Base-by-base conservation (phyloP, 2,888 invertebrate species). In the Gortyna flavago region DNA sequence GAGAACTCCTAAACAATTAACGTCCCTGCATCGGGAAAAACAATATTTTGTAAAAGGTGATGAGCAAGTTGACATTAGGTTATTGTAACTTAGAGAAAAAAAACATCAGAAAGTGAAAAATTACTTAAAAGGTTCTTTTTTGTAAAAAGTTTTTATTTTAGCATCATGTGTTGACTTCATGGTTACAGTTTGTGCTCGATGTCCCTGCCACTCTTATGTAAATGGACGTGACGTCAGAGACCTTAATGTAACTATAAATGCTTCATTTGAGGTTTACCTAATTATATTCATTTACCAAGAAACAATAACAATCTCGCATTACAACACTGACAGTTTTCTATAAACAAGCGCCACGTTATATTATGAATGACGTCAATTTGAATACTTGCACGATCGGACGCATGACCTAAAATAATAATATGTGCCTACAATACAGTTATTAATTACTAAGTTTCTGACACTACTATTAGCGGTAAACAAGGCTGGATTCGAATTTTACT, bases 311-410 rank as follows among this genome's bases (percentile, higher is more conserved):
- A 83, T 88, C 89, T 85, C 84, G 84, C 85, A 83, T 83, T 81
- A 83, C 75, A 72, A 77, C 76, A 83, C 80, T 72, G 75, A 75
- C 70, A 83, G 80, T 81, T 80, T 86, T 84, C 86, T 87, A 84
- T 75, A 85, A 88, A 88, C 85, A 87, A 85, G 85, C 87, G 86
- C 90, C 91, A 88, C 89, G 86, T 89, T 89, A 87, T 91, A 87
- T 91, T 91, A 89, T 89, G 89, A 87, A 89, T 88, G 89, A 87
- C 84, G 86, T 85, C 77, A 85, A 84, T 86, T 86, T 72, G 81
- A 79, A 79, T 84, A 64, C 72, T 72, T 66, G 74, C 73, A 71
- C 79, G 85, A 72, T 70, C n/a, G 75, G 77, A 70, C 81, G 78
- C 81, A 81, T 85, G 83, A 85, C 80, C 84, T 85, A 72, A 85